Conservation (phyloP, 2,113 vertebrate species). For the Lethenteron reissneri region DNA sequence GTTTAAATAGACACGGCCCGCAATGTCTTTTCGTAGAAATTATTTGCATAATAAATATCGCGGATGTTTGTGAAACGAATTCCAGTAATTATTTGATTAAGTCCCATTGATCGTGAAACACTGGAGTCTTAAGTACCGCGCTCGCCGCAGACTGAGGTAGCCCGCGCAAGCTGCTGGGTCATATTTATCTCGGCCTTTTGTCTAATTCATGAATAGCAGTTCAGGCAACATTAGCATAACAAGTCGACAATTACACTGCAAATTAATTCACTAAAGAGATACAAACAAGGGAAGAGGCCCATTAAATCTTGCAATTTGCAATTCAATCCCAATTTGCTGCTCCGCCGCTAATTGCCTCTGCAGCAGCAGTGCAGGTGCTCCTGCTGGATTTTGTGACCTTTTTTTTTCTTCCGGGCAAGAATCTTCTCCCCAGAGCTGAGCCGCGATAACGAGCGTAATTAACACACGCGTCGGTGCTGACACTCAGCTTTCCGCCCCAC, state of each 20-base stretch:
- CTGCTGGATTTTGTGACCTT: conserved; percentile 4
- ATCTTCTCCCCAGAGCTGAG: not conserved
- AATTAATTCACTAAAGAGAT: conserved; percentile 6
- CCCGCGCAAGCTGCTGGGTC: too few relatives aligned
- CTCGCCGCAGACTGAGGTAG: too few relatives aligned
- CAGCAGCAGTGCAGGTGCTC: conserved; percentile 2
- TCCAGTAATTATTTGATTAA: too few relatives aligned
- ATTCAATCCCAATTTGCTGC: not conserved
- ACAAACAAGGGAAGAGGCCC: conserved; percentile 5
- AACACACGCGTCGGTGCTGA: not conserved
- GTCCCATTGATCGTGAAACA: too few relatives aligned
- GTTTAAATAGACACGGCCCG: too few relatives aligned
- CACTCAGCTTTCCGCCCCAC: too few relatives aligned
- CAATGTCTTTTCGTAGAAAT: too few relatives aligned
- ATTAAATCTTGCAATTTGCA: not conserved
- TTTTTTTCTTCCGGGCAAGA: not conserved
- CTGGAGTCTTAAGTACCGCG: too few relatives aligned
- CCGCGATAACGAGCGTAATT: conserved; percentile 2
- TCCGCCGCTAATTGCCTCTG: not conserved
- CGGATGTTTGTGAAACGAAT: too few relatives aligned
- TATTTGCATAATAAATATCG: too few relatives aligned
- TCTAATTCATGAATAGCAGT: conserved; percentile 2
- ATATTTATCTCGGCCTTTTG: too few relatives aligned
- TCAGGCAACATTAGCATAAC: conserved; percentile 4
- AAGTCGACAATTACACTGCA: conserved; percentile 1